These are phyloP conservation scores for Limonius californicus DNA, from an alignment of 1,140 invertebrate species.

Conservation along the genomic window DNA sequence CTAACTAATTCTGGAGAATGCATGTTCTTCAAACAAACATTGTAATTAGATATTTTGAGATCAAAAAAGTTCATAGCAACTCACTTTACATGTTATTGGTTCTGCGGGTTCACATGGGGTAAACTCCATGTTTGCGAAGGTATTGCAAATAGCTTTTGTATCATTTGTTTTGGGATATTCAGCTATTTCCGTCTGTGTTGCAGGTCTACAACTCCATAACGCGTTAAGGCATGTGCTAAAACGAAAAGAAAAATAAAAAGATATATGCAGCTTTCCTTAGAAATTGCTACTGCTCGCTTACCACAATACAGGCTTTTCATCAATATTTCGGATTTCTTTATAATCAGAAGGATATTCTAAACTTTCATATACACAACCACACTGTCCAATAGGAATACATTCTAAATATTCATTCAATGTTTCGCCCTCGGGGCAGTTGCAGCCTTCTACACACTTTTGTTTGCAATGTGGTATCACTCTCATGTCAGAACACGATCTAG, in stretches of 20 bases:
- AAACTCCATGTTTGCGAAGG: slow-evolving; percentile 62
- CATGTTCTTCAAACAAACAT: slow-evolving; percentile 68
- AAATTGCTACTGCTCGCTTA: no score
- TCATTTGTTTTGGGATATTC: slow-evolving; percentile 59
- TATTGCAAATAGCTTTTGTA: slow-evolving; percentile 57
- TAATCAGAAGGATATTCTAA: slow-evolving; percentile 58
- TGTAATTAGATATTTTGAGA: no score
- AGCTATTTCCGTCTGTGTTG: slow-evolving; percentile 58
- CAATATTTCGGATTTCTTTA: not conserved
- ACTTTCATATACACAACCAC: slow-evolving; percentile 67
- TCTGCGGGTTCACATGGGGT: slow-evolving; percentile 72
- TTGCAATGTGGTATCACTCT: slow-evolving; percentile 49
- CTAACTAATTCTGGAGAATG: slow-evolving; percentile 51
- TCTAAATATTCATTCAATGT: slow-evolving; percentile 62
- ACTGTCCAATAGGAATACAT: slow-evolving; percentile 68
- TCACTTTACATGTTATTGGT: slow-evolving; percentile 72
- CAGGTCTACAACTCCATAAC: slow-evolving; percentile 67
- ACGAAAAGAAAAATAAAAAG: no score
- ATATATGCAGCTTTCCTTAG: no score
- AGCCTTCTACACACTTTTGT: slow-evolving; percentile 75
- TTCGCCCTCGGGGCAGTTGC: slow-evolving; percentile 73
- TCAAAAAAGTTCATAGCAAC: slow-evolving; percentile 4
- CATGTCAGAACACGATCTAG: slow-evolving; percentile 62
- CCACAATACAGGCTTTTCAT: not conserved
- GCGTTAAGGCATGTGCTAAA: slow-evolving; percentile 69